A percentile compares a stretch with the other conserved stretches of the same genome.
Evolutionary conservation across 2,113 vertebrate genomes (phyloP).

Genomic region (sheep (Ovis aries)): DNA sequence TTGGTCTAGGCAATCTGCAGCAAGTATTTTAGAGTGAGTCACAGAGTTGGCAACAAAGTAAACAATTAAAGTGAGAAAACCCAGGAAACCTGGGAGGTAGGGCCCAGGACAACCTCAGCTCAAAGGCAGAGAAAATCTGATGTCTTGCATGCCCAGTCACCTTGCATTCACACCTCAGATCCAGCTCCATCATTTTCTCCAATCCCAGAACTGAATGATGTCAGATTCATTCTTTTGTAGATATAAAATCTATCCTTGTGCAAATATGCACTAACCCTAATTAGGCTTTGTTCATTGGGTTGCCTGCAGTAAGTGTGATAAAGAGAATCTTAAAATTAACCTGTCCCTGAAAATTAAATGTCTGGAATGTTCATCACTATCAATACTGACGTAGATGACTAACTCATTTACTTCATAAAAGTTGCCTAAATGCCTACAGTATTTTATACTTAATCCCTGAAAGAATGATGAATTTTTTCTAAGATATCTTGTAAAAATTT

Average conservation of each 20-base stretch:
- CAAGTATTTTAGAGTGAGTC: not conserved
- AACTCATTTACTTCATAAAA: not conserved
- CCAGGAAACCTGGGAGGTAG: not conserved
- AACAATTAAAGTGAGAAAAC: not conserved
- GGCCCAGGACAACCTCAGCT: not conserved
- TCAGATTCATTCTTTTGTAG: not conserved
- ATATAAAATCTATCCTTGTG: not conserved
- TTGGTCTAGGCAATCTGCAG: not conserved
- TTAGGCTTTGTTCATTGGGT: not conserved
- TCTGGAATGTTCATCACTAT: not conserved
- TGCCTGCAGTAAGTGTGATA: not conserved
- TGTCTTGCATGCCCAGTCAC: no score
- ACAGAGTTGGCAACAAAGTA: not conserved
- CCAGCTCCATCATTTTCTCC: no score
- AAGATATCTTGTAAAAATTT: not conserved
- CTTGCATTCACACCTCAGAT: accelerated
- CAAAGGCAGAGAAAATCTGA: not conserved
- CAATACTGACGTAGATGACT: not conserved
- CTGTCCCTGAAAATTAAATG: not conserved
- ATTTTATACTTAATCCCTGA: not conserved
- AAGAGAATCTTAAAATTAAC: not conserved
- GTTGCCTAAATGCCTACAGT: not conserved
- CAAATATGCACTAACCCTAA: not conserved
- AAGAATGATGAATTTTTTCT: not conserved
- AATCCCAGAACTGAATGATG: not conserved